Base-by-base conservation (phyloP, 2,888 invertebrate genomes). In the Synanthedon myopaeformis region DNA sequence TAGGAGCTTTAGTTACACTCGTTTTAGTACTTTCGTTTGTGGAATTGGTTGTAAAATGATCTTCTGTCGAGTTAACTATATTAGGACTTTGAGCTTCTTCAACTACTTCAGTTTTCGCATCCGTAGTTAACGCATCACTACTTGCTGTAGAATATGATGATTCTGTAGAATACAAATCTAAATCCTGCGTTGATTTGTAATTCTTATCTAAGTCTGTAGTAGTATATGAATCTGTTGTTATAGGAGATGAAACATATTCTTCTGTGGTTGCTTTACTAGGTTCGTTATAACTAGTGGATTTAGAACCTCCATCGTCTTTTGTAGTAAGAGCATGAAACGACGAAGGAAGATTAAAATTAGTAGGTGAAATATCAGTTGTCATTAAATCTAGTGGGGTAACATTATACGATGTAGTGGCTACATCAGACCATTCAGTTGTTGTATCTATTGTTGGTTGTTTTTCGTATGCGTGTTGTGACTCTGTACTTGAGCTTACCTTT, bases 171-270 rank as follows among this genome's bases (percentile, higher is more conserved):
- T 10, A 48, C 28, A 41, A 45, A 23, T 41, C 35, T 41, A 14
- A 13, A 49, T 41, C 14, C 41, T 55, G 55, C 28, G 54, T 59
- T 52, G 53, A 54, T 28, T 52, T 51, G 49, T 55, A 54, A 53
- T 59, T 58, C 51, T 55, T 58, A 28, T 35, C 10, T 10, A 35
- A 35, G 3, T 35, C 2, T 35, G 10, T 35, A 2, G 35, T 35
- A 10, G 35, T 35, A 35, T 35, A 35, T 10, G 35, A 35, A 2
- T 35, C 35, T 35, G 35, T 35, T 10, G 1, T 3, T 23, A 10
- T 35, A 35, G 10, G 8, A 35, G 35, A 35, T 10, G 35, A 35
- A 10, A 35, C 35, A 35, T 35, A 35, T 35, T 35, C 35, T 35
- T 35, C 35, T 6, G 35, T 28, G 8, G 28, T 35, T 35, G 35